Conservation (phyloP, 2,888 invertebrate species). For the Tetanocera ferruginea region DNA sequence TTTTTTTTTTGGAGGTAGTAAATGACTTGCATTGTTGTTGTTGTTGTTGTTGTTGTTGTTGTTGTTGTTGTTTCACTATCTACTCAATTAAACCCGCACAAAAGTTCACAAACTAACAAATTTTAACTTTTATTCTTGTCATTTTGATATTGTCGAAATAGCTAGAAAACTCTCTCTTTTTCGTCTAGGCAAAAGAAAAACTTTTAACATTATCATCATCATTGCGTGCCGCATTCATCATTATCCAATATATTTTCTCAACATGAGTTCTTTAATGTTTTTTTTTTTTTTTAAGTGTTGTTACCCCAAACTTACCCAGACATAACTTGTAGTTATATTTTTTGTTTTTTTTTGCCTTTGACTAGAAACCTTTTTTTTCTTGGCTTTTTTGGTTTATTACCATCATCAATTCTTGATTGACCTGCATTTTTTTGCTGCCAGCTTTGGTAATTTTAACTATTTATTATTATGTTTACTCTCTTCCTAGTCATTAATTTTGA, state of each 20-base stretch:
- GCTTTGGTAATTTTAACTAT: not conserved
- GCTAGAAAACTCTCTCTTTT: conserved; percentile 23
- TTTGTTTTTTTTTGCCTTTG: not conserved
- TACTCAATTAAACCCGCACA: not conserved
- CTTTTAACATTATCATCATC: not conserved
- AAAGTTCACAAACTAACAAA: too few relatives aligned
- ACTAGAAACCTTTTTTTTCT: not conserved
- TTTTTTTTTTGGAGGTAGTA: not conserved
- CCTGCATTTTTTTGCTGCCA: not conserved
- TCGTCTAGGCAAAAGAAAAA: not conserved
- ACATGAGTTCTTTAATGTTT: not conserved
- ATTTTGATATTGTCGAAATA: not conserved
- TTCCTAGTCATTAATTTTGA: not conserved
- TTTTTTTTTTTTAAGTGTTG: not conserved
- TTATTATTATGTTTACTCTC: conserved; percentile 1
- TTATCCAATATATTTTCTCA: not conserved
- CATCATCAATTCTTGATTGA: not conserved
- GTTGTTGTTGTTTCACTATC: not conserved
- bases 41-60: not conserved
- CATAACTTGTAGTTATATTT: not conserved
- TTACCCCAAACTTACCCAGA: not conserved
- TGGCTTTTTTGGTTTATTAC: not conserved
- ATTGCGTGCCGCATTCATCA: conserved; percentile 24
- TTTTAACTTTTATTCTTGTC: too few relatives aligned
- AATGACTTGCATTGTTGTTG: not conserved